A percentile compares a stretch with the other conserved stretches of the same genome.
These are phyloP conservation scores for Progne subis DNA, from an alignment of 2,113 vertebrate species.

Conservation along the genomic window DNA sequence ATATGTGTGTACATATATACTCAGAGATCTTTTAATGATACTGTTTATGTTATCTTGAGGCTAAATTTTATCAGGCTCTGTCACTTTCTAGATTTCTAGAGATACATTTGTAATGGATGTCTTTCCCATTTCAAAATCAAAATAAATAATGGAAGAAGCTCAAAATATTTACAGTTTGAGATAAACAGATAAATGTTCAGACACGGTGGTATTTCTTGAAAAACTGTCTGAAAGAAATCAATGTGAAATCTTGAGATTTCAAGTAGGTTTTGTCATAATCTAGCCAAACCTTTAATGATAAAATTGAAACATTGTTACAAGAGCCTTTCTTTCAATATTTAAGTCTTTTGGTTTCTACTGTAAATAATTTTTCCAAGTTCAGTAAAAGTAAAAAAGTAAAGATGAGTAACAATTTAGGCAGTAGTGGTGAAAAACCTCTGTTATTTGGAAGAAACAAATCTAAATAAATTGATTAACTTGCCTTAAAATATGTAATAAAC, in stretches of 20 bases:
- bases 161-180: neutral
- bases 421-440: neutral
- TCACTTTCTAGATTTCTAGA: neutral
- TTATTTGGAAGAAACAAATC: neutral
- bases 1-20: neutral
- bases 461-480: neutral
- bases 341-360: neutral
- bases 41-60: neutral
- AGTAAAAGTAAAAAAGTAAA: neutral
- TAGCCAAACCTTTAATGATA: neutral
- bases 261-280: neutral
- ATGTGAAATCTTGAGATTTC: neutral
- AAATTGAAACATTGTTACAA: neutral
- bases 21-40: neutral
- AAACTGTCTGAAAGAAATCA: neutral
- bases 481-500: neutral
- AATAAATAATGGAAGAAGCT: neutral
- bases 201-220: neutral
- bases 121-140: constrained; percentile 13
- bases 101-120: neutral
- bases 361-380: neutral
- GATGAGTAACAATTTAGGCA: neutral
- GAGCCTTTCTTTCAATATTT: neutral
- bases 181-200: neutral
- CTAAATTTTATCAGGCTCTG: neutral